Evolutionary conservation across 1,140 invertebrate species (phyloP).

Genomic region (Drosophila persimilis): DNA sequence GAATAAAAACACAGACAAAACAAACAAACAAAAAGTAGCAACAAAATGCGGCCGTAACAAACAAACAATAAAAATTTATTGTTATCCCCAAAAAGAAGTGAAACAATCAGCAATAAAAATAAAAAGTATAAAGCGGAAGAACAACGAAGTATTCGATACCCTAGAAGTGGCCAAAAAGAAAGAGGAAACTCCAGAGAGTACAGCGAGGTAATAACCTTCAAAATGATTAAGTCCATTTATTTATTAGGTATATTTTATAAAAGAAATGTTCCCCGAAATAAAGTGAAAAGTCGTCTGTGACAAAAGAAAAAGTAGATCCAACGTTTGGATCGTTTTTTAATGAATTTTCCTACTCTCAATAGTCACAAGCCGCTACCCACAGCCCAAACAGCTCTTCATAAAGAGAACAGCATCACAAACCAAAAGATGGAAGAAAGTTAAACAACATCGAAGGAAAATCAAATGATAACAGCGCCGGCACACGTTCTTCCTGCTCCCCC

Average conservation of each 20-base stretch:
- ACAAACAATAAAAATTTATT: constrained; percentile 75
- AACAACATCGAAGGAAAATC: constrained; percentile 11
- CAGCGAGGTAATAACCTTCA: background rate
- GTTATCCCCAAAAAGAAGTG: constrained; percentile 70
- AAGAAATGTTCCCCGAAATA: no score
- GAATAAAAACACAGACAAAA: constrained; percentile 42
- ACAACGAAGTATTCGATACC: constrained; percentile 6
- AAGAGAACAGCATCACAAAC: background rate
- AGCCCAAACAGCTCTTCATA: no score
- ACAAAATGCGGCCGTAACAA: constrained; percentile 54
- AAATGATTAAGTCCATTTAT: background rate
- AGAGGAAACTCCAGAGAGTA: background rate
- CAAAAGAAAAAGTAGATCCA: no score
- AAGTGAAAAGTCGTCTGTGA: no score
- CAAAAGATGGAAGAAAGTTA: background rate
- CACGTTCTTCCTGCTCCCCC: background rate
- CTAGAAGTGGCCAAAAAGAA: constrained; percentile 1
- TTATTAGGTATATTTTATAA: background rate
- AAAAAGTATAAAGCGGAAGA: constrained; percentile 27
- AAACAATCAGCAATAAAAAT: constrained; percentile 79
- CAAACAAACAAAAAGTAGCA: constrained; percentile 42
- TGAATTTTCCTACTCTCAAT: no score
- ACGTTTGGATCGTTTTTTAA: no score
- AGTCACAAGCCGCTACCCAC: no score
- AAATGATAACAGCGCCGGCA: constrained; percentile 14